Base-by-base conservation (phyloP, 1,140 invertebrate genomes). In the Pseudomyrmex pallidus region DNA sequence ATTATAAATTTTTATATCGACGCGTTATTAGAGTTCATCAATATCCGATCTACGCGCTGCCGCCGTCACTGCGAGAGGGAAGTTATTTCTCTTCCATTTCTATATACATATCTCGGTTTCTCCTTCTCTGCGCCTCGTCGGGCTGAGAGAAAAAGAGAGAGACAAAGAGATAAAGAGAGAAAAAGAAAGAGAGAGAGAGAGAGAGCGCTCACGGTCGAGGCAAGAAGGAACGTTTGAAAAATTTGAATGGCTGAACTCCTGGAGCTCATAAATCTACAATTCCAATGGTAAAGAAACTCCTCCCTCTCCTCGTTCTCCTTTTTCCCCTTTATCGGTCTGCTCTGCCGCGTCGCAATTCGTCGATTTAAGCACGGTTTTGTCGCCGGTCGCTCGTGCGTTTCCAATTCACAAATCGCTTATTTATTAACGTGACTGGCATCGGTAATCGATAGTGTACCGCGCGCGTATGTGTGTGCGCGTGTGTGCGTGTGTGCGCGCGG, bases 261-360 rank as follows among this genome's bases (percentile, higher is more conserved):
- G 87, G 87, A 86, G 87, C 84, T 88, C 87, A 88, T 89, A 88
- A 88, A 89, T 89, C 87, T 86, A 89, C 87, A 88, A 89, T 89
- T 89, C 84, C 74, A 80, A 35, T 57, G 64, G 87, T 89, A 89
- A 89, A 89, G 87, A 80, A 83, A 88, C 77, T 85, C 84, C 54
- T 61, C 76, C 64, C n/a, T 56, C 59, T 56, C 59, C 74, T 72
- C 66, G 59, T 80, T 59, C 56, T 84, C 54, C 62, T 84, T 84
- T 80, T 85, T 77, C 78, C 35, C 46, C 73, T 86, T 84, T 83
- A 83, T 88, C 84, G 84, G 63, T 52, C 56, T 63, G 62, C 46
- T 46, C 77, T 66, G 25, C 67, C 67, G 52, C 52, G 3, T 78
- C 44, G 44, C 54, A 56, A 61, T 64, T 48, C 52, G 15, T 17